Evolutionary conservation across 1,140 invertebrate genomes (phyloP).

Genomic region (Popillia japonica): DNA sequence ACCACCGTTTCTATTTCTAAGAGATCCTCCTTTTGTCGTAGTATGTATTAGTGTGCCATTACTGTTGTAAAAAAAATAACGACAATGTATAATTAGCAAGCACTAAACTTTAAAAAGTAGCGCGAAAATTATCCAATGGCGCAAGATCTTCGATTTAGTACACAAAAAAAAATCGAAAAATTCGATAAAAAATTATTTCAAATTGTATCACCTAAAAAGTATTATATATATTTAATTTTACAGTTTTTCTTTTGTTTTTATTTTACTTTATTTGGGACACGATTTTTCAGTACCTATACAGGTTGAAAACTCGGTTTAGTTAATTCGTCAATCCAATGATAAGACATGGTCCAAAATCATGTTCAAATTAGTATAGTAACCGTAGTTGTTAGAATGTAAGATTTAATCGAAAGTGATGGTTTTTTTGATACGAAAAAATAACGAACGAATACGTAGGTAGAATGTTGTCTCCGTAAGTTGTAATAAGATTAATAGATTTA

Average conservation of each 20-base stretch:
- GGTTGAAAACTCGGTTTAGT: background rate
- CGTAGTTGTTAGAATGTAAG: background rate
- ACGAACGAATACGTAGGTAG: conserved; percentile 5
- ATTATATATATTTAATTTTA: background rate
- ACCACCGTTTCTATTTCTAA: background rate
- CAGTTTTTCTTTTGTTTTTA: background rate
- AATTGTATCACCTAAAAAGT: conserved; percentile 19
- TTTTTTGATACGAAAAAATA: conserved; percentile 20
- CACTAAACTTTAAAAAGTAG: background rate
- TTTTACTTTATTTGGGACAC: background rate
- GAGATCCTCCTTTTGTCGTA: background rate
- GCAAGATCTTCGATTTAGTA: background rate
- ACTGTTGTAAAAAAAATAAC: background rate
- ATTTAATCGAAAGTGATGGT: conserved; percentile 18
- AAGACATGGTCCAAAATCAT: conserved; percentile 6
- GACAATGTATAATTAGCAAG: conserved; percentile 20
- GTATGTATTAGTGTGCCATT: conserved; percentile 10
- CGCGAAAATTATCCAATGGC: background rate
- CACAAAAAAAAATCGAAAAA: background rate
- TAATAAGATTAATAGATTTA: background rate
- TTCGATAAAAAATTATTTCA: background rate
- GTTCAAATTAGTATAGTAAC: conserved; percentile 9
- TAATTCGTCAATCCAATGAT: background rate
- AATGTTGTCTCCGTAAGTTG: background rate
- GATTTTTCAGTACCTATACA: too few relatives aligned